phyloP scores from a whole-genome alignment of 2,888 invertebrate genomes.

The Acronicta aceris region DNA sequence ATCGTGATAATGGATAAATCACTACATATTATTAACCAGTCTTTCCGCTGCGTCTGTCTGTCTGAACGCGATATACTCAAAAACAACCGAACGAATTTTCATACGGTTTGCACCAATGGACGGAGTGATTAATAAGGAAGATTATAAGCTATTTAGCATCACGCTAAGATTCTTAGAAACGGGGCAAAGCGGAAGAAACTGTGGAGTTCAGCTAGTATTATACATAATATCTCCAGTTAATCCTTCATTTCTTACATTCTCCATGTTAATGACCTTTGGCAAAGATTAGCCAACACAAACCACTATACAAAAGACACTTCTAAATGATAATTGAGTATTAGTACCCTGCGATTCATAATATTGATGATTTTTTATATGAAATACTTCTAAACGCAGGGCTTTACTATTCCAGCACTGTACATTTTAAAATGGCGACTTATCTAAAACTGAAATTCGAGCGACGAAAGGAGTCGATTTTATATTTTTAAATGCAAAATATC shows the following conservation, averaged over 20 bases:
- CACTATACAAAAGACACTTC: conserved; percentile 7
- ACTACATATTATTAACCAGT: too few relatives aligned
- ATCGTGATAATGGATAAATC: too few relatives aligned
- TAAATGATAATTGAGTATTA: conserved; percentile 42
- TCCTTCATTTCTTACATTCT: not conserved
- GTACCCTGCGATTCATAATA: conserved; percentile 10
- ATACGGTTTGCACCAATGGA: too few relatives aligned
- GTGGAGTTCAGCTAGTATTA: too few relatives aligned
- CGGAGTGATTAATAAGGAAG: too few relatives aligned
- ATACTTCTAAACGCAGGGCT: conserved; percentile 20
- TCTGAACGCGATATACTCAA: too few relatives aligned
- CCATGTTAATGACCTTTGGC: not conserved
- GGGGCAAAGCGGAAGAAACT: too few relatives aligned
- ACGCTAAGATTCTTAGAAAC: too few relatives aligned
- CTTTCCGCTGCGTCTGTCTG: too few relatives aligned
- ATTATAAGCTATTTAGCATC: too few relatives aligned
- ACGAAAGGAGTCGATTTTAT: conserved; percentile 2
- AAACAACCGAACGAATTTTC: too few relatives aligned
- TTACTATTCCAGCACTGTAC: conserved; percentile 27
- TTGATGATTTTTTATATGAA: conserved; percentile 3
- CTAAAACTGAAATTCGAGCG: conserved; percentile 16
- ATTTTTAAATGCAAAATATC: conserved; percentile 25
- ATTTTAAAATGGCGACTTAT: conserved; percentile 31
- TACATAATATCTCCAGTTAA: not conserved
- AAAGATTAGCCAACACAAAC: conserved; percentile 2